Evolutionary conservation across 2,113 vertebrate species (phyloP), one percentile per base, ranked within the genome.

Genomic region (Thomomys bottae): DNA sequence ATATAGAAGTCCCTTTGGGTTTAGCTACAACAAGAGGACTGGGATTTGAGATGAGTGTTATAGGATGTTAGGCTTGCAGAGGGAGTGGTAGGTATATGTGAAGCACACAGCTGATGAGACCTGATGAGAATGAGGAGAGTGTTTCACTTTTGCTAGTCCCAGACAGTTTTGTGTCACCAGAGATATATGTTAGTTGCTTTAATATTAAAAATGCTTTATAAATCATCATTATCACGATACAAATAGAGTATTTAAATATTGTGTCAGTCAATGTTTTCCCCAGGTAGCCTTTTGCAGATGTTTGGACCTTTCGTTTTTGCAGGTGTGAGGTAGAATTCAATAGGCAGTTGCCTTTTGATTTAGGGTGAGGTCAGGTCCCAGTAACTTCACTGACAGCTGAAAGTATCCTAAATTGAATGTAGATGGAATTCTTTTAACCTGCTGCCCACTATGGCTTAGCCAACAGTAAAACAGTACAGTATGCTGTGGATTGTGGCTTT

Each of bases 221-320:
- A 54, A 18, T 82, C 9, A 49, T 68, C 67, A n/a, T 61, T 88
- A 30, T 61, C 34, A 70, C 75, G 17, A 32, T 59, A 4, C 23
- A 82, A 57, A 91, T 91, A 1, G 63, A 67, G 28, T 90, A 87
- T 80, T 75, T 70, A 28, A 32, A 66, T 54, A 15, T 54, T 54
- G 49, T 15, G 14, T 54, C 49, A 54, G 49, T 54, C 49, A 54
- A 17, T 54, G 49, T 94, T 90, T 1, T 85, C 14, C 3, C 5
- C 54, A 67, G 61, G 28, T 38, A 85, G 42, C 17, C 23, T 83
- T 81, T 96, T 79, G 64, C 82, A 90, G 89, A 88, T 30, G 18
- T 4, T 36, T 83, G 28, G 57, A 34, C 3, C 78, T 85, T 76
- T 94, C 57, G 11, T 76, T 70, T 83, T 91, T 64, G 78, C 34